phyloP scores from a whole-genome alignment of 2,888 invertebrate genomes.

The Ophion ventricosus region DNA sequence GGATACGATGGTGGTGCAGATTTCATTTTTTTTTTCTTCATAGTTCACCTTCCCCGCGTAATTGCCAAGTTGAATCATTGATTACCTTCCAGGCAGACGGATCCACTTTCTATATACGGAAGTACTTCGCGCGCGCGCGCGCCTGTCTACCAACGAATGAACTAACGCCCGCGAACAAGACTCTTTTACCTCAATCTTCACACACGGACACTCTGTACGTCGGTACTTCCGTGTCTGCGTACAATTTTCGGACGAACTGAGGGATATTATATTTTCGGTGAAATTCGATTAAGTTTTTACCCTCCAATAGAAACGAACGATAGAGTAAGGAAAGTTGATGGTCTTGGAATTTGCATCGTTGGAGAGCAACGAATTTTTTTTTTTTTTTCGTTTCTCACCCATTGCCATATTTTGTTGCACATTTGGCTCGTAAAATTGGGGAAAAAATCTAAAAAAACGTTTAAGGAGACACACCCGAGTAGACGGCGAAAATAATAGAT shows the following conservation, averaged over 20 bases:
- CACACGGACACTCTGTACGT: constrained; percentile 16
- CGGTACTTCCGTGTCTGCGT: background rate
- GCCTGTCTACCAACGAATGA: constrained; percentile 29
- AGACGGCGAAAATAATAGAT: no score
- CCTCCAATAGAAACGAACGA: background rate
- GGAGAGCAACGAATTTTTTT: background rate
- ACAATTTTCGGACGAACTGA: background rate
- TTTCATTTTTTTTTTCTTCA: constrained; percentile 71
- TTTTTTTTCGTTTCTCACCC: background rate
- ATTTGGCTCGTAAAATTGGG: background rate
- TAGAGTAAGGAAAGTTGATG: background rate
- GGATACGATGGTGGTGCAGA: constrained; percentile 39
- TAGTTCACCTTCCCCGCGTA: constrained; percentile 77
- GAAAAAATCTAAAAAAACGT: background rate
- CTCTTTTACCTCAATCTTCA: constrained; percentile 42
- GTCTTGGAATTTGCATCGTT: background rate
- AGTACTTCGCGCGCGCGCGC: background rate
- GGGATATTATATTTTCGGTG: constrained; percentile 38
- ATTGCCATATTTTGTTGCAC: background rate
- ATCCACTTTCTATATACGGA: constrained; percentile 42
- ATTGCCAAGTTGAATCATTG: constrained; percentile 82
- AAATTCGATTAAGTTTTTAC: background rate
- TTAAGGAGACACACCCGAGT: no score
- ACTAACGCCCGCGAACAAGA: constrained; percentile 42
- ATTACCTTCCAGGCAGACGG: constrained; percentile 77